A percentile compares a stretch with the other conserved stretches of the same genome.
These are phyloP conservation scores for Loriculus beryllinus DNA, from an alignment of 2,797 vertebrate species.

Conservation along the genomic window DNA sequence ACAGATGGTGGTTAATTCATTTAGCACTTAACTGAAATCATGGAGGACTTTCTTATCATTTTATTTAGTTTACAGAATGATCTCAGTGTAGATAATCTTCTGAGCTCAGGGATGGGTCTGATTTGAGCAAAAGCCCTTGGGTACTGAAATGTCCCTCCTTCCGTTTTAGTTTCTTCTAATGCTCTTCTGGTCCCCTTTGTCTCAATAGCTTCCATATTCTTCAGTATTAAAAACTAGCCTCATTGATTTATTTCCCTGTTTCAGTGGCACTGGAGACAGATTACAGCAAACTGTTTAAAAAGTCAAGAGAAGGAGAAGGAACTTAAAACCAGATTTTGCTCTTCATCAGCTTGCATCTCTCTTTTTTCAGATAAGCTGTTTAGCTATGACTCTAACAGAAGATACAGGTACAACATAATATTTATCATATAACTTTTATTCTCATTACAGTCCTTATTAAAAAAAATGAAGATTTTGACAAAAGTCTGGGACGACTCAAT, in stretches of 20 bases:
- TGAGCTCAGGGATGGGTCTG: constrained; percentile 41
- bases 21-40: neutral
- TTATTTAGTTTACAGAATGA: neutral
- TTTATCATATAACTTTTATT: neutral
- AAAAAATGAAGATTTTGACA: neutral
- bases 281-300: constrained; percentile 24
- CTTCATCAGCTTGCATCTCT: neutral
- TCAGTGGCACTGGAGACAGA: constrained; percentile 21
- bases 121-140: constrained; percentile 2
- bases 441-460: neutral
- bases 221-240: constrained; percentile 14
- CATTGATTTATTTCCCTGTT: neutral
- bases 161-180: neutral
- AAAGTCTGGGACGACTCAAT: neutral
- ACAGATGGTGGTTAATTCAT: neutral
- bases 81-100: neutral
- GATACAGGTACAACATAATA: neutral
- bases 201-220: constrained; percentile 23
- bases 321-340: neutral
- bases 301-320: neutral
- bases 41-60: neutral
- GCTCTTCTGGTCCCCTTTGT: constrained; percentile 34
- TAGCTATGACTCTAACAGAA: neutral
- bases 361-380: neutral
- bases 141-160: neutral